Base-by-base conservation (phyloP, 2,888 invertebrate genomes). In the Drosophila niveifrons region DNA sequence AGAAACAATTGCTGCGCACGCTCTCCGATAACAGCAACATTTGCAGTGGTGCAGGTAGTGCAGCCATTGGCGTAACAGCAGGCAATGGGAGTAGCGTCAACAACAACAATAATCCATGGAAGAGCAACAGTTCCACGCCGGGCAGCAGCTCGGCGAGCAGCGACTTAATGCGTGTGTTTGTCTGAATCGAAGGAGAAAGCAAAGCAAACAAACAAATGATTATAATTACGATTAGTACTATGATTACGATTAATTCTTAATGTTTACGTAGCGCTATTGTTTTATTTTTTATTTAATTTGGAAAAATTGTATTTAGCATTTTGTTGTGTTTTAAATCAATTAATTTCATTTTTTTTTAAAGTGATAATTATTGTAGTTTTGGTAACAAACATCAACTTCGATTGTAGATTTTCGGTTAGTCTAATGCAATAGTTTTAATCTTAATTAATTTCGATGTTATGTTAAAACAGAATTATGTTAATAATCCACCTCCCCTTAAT, bases 151-250 rank as follows among this genome's bases (percentile, higher is more conserved):
- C 86, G 13, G 51, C 80, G 46, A 66, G 78, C 68, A 72, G 74
- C 73, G 87, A 90, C 82, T 70, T 90, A 57, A 90, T 90, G 88
- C 90, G 90, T 29, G 90, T 90, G 56, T 88, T 90, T 53, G 90
- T 88, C 62, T 90, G 64, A 79, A 63, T 76, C 44, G 18, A 34
- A n/a, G 10, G 23, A 9, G 13, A 36, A 31, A 31, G 31, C 31
- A 8, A 31, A 31, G 10, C 31, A 31, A 11, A 3, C 39, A 41
- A 41, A 41, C 52, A 39, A 52, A 55, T 23, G 55, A 36, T 46
- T 68, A 57, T 58, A 43, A 51, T 66, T 48, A 69, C 50, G 57
- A 50, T 18, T 65, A 59, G 53, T 31, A 59, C 15, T 62, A 62
- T 44, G 52, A 34, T 57, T 41, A 66, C 23, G n/a, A 11, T 36